Percentiles rank a stretch among this genome's conserved stretches.
Conservation (phyloP, 1,140 invertebrate genomes). For the Drosophila ficusphila region DNA sequence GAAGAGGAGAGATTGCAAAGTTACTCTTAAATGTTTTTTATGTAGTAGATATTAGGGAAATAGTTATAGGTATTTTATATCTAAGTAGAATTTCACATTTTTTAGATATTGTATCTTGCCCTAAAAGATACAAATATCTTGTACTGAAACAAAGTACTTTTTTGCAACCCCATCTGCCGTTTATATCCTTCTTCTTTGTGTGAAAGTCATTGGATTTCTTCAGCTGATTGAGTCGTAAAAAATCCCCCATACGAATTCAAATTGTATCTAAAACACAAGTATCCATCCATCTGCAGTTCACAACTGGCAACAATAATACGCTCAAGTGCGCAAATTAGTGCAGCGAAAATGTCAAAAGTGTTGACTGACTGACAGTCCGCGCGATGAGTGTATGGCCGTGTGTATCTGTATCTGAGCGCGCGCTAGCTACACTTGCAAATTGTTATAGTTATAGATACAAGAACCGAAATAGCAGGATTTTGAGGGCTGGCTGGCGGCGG, state of each 20-base stretch:
- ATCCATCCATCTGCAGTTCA: constrained; percentile 4
- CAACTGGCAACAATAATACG: constrained; percentile 34
- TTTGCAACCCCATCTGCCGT: too few species aligned
- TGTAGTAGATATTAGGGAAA: too few species aligned
- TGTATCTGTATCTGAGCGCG: constrained; percentile 57
- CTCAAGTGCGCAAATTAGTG: constrained; percentile 72
- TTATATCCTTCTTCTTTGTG: too few species aligned
- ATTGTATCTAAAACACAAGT: constrained; percentile 10
- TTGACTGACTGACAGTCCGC: constrained; percentile 39
- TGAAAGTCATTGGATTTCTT: background rate
- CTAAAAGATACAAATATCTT: too few species aligned
- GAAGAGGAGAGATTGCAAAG: too few species aligned
- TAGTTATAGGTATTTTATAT: too few species aligned
- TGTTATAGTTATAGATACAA: constrained; percentile 75
- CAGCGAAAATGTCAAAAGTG: constrained; percentile 64
- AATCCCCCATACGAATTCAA: background rate
- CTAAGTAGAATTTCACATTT: too few species aligned
- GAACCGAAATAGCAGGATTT: constrained; percentile 56
- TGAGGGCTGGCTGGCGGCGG: background rate
- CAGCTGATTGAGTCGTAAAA: background rate
- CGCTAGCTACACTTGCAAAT: constrained; percentile 75
- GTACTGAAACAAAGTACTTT: too few species aligned
- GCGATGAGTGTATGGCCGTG: constrained; percentile 21
- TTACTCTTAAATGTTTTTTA: too few species aligned
- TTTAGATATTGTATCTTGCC: too few species aligned